phyloP scores from a whole-genome alignment of 2,113 vertebrate species.

The Neofelis nebulosa region DNA sequence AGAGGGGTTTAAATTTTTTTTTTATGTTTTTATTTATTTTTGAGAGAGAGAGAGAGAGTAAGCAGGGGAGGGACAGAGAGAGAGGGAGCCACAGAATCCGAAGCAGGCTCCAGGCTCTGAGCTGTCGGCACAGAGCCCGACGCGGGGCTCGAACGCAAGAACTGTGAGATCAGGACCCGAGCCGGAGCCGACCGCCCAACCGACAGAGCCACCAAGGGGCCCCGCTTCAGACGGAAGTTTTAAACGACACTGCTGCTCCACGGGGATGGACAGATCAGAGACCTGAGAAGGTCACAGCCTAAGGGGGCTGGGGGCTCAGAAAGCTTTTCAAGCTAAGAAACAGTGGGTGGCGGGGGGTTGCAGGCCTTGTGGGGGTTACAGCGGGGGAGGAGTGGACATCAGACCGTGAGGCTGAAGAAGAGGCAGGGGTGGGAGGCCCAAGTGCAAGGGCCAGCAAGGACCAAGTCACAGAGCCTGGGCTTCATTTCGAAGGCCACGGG shows the following conservation, averaged over 20 bases:
- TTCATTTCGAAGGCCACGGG: background rate
- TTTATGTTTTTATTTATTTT: too few species aligned
- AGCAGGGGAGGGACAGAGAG: too few species aligned
- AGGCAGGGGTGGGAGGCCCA: rapidly evolving
- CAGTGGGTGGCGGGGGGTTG: background rate
- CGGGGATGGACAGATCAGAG: background rate
- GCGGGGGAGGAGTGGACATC: background rate
- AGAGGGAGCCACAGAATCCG: too few species aligned
- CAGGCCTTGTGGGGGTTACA: background rate
- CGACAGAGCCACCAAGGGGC: too few species aligned
- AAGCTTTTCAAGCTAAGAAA: background rate
- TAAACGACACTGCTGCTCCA: background rate
- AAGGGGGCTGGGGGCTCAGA: background rate
- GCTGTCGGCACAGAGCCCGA: too few species aligned
- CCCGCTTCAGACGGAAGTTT: background rate
- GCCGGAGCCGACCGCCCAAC: too few species aligned
- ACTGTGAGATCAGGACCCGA: too few species aligned
- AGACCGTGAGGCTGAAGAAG: background rate
- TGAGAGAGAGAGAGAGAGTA: too few species aligned
- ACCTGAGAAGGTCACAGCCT: background rate
- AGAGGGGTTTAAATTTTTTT: background rate
- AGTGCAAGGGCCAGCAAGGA: background rate
- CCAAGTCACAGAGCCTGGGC: too few species aligned
- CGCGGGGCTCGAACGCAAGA: too few species aligned
- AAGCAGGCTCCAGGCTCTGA: too few species aligned